Percentiles rank a stretch among this genome's conserved stretches.
These are phyloP conservation scores for Arnoldichthys spilopterus DNA, from an alignment of 2,797 vertebrate species.

Conservation along the genomic window DNA sequence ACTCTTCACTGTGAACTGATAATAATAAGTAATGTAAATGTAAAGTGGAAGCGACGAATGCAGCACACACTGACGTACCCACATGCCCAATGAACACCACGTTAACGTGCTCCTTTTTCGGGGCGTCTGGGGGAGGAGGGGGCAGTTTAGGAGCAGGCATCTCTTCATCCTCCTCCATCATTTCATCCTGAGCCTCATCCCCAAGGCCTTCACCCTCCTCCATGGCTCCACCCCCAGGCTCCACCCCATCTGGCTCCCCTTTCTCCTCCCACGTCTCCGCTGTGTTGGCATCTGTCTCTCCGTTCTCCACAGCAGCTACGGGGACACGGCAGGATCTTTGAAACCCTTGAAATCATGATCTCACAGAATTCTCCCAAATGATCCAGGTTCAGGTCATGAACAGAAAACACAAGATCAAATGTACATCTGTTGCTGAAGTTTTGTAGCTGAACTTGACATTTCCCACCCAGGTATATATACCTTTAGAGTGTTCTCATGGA, in stretches of 20 bases:
- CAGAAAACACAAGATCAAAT: not conserved
- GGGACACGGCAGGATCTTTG: not conserved
- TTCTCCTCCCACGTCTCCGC: slow-evolving; percentile 98
- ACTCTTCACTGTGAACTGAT: not conserved
- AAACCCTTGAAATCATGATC: not conserved
- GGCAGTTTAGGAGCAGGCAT: slow-evolving; percentile 88
- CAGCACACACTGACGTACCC: slow-evolving; percentile 78
- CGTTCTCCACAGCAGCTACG: slow-evolving; percentile 88
- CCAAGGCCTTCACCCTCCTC: slow-evolving; percentile 74
- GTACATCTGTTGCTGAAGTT: no score
- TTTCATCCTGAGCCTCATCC: slow-evolving; percentile 87
- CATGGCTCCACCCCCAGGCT: slow-evolving; percentile 71
- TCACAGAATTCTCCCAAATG: not conserved
- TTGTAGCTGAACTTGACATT: not conserved
- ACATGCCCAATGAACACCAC: slow-evolving; percentile 99
- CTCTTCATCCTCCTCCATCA: slow-evolving; percentile 97
- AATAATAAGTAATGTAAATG: not conserved
- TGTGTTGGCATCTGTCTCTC: slow-evolving; percentile 91
- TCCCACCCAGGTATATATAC: not conserved
- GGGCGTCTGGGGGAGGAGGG: slow-evolving; percentile 87
- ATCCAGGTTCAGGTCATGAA: not conserved
- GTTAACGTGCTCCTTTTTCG: slow-evolving; percentile 98
- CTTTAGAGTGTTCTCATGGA: not conserved
- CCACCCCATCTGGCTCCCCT: slow-evolving; percentile 85
- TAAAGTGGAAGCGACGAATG: not conserved